Percentiles rank a stretch among this genome's conserved stretches.
Evolutionary conservation across 1,140 invertebrate genomes (phyloP).

Genomic region (Bombyx mori): DNA sequence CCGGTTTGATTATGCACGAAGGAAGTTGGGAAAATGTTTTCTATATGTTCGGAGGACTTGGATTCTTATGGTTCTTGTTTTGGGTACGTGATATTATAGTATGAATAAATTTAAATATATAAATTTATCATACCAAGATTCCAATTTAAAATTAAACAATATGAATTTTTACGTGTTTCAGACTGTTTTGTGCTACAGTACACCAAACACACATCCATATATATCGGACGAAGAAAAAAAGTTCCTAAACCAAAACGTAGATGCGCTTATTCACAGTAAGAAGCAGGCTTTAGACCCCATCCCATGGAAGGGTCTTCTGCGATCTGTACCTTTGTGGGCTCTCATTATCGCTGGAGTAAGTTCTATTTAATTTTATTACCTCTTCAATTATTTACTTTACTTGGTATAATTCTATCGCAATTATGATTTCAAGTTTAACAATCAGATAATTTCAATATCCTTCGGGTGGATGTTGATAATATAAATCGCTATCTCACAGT

Average conservation of each 20-base stretch:
- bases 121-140: not conserved
- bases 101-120: too few relatives aligned
- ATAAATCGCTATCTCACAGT: too few relatives aligned
- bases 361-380: constrained; percentile 8
- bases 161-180: constrained; percentile 44
- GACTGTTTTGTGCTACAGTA: constrained; percentile 66
- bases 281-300: constrained; percentile 48
- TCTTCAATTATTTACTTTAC: too few relatives aligned
- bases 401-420: too few relatives aligned
- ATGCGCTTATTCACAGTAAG: constrained; percentile 37
- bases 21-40: constrained; percentile 85
- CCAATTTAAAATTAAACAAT: not conserved
- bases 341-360: constrained; percentile 74
- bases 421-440: too few relatives aligned
- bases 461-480: too few relatives aligned
- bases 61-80: constrained; percentile 79
- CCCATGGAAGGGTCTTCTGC: constrained; percentile 77
- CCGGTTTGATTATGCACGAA: constrained; percentile 78
- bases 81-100: constrained; percentile 70
- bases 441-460: too few relatives aligned
- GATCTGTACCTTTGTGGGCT: constrained; percentile 79
- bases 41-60: constrained; percentile 85
- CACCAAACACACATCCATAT: constrained; percentile 74
- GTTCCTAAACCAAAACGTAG: constrained; percentile 70
- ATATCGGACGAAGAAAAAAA: constrained; percentile 75